Conservation (phyloP, 2,888 invertebrate genomes). For the Lasioglossum vierecki region DNA sequence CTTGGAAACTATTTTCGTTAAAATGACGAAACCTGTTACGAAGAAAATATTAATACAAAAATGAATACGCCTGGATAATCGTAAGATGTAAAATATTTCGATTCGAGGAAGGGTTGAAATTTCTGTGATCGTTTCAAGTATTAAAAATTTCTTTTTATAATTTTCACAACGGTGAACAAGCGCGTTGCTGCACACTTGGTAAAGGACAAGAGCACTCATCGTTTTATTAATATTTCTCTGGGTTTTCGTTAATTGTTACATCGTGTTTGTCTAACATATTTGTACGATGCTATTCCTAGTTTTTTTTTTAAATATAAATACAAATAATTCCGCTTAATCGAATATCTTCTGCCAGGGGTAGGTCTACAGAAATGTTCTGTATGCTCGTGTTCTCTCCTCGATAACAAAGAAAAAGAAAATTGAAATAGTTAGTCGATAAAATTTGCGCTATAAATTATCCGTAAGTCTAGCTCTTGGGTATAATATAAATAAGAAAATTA, state of each 20-base stretch:
- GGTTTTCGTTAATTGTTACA: neutral
- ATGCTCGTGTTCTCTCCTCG: neutral
- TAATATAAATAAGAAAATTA: constrained; percentile 49
- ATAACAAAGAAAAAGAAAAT: constrained; percentile 14
- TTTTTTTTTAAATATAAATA: too few species aligned
- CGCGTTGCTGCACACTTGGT: neutral
- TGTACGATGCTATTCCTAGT: neutral
- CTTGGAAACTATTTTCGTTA: neutral
- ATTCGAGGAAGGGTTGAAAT: neutral
- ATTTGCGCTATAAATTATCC: constrained; percentile 41
- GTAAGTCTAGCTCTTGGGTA: constrained; percentile 37
- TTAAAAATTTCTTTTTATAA: neutral
- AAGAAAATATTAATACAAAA: neutral
- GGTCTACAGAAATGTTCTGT: constrained; percentile 12
- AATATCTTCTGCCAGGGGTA: neutral
- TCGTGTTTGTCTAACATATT: neutral
- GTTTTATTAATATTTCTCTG: neutral
- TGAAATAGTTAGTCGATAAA: constrained; percentile 33
- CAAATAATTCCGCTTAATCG: neutral
- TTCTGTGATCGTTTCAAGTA: neutral
- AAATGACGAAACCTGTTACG: neutral
- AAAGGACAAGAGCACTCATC: constrained; percentile 5
- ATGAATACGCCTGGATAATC: neutral
- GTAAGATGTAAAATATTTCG: neutral
- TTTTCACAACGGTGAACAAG: too few species aligned